A percentile compares a stretch with the other conserved stretches of the same genome.
phyloP scores from a whole-genome alignment of 2,113 vertebrate species.

The Ibidorhyncha struthersii region DNA sequence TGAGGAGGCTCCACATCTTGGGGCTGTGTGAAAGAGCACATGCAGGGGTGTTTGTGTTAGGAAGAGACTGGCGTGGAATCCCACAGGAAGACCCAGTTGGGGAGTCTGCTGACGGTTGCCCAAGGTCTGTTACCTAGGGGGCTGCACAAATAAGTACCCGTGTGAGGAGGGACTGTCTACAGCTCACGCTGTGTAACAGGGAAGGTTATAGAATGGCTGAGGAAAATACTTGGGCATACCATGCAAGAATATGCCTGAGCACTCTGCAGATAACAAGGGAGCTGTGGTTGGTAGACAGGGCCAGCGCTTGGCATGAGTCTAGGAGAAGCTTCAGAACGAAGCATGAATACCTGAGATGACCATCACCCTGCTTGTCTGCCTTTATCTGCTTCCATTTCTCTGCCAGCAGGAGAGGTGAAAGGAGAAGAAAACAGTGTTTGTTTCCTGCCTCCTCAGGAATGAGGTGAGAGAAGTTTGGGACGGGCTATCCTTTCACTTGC shows the following conservation, averaged over 20 bases:
- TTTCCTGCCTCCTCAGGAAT: background rate
- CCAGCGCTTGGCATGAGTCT: background rate
- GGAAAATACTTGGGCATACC: background rate
- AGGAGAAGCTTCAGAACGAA: background rate
- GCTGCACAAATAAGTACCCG: background rate
- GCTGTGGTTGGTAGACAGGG: background rate
- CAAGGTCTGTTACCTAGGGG: background rate
- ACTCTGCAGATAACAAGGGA: background rate
- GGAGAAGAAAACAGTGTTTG: background rate
- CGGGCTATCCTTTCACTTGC: background rate
- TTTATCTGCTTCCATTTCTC: background rate
- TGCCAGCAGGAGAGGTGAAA: background rate
- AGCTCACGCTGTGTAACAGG: background rate
- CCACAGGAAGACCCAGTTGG: background rate
- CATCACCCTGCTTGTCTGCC: background rate
- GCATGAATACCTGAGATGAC: background rate
- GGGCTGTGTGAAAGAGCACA: conserved; percentile 8
- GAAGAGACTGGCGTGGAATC: background rate
- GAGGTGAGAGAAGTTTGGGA: background rate
- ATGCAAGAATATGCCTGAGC: background rate
- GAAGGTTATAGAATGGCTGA: background rate
- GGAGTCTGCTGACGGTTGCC: background rate
- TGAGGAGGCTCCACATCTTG: conserved; percentile 15
- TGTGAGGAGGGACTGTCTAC: background rate
- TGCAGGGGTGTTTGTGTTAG: background rate